Conservation (phyloP, 2,113 vertebrate species). For the Mormoops blainvillei region DNA sequence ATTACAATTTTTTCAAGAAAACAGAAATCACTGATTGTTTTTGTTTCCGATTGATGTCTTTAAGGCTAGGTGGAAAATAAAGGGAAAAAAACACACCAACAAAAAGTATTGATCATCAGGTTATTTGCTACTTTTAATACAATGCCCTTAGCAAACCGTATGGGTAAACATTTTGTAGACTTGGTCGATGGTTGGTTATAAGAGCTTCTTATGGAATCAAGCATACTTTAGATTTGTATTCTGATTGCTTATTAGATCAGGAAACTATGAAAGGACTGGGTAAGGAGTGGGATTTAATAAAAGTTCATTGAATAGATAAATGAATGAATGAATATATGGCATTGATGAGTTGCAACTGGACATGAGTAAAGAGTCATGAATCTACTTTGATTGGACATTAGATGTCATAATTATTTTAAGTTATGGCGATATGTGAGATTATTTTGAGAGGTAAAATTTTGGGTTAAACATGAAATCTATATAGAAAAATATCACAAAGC, state of each 20-base stretch:
- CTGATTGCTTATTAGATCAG: slow-evolving; percentile 22
- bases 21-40: background rate
- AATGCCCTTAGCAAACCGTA: background rate
- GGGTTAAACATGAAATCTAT: background rate
- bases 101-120: background rate
- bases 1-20: background rate
- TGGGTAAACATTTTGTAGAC: background rate
- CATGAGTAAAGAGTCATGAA: background rate
- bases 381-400: background rate
- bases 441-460: background rate
- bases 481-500: background rate
- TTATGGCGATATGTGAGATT: background rate
- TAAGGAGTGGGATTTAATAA: background rate
- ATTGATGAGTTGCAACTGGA: background rate
- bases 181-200: background rate
- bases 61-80: background rate
- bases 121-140: slow-evolving; percentile 49
- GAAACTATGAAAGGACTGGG: background rate
- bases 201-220: background rate
- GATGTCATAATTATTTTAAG: background rate
- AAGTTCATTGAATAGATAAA: background rate
- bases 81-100: background rate
- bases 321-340: background rate
- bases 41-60: background rate
- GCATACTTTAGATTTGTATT: background rate